Base-by-base conservation (phyloP, 1,140 invertebrate genomes). In the Cotesia vestalis region DNA sequence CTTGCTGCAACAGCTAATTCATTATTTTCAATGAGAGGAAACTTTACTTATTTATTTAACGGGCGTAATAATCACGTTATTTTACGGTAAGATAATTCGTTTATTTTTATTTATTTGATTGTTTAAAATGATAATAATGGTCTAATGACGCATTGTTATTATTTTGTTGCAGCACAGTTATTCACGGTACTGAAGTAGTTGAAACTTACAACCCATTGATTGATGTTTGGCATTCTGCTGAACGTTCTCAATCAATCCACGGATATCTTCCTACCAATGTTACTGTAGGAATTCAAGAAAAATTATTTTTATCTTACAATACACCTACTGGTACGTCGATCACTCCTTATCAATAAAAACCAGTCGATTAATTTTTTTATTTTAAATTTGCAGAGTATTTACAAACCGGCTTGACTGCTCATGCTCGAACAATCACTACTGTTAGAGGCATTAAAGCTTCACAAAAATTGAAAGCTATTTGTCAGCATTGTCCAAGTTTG, bases 121-220 rank as follows among this genome's bases (percentile, higher is more conserved):
- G 62, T 36, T 57, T 27, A 52, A 38, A 62, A 66, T 40, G 55
- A 73, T 74, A 62, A 74, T 36, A 35, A 60, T 73, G 4, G 4
- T 40, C 27, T 66, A 59, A 63, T 68, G 20, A 60, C 8, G 20
- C 5, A 60, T 60, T 27, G 14, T n/a, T 60, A 34, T 60, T 60
- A 20, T 71, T 69, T 80, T 78, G 68, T 61, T 69, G 51, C 69
- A 89, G 88, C 27, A 89, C 90, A 77, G 89, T 89, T 5, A 87
- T 90, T 74, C 89, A 90, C 78, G 88, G 88, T 4, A 85, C 87
- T 12, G 88, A 90, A 74, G 83, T 81, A 17, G 86, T 89, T 63
- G 88, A 88, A 74, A 88, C 84, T 76, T 91, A 90, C 69, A 90
- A 90, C 82, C 90, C 90, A 0, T 80, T 90, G 36, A 81, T 83